Evolutionary conservation across 2,797 vertebrate species (phyloP).

Genomic region (Mus spretus): DNA sequence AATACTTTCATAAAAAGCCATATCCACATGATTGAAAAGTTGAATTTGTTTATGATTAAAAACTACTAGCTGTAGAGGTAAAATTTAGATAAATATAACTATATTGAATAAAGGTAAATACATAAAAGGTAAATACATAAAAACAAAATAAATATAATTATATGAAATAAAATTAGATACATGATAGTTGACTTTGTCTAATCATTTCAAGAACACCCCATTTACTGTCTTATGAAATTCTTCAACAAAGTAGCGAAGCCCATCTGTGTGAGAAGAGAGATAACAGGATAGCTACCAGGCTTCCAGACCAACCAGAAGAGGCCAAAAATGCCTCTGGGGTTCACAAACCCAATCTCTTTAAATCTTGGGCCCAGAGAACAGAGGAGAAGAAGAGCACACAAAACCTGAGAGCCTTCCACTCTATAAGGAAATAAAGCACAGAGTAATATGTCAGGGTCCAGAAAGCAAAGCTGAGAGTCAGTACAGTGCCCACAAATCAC

Average conservation of each 20-base stretch:
- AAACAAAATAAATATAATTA: slow-evolving; percentile 45
- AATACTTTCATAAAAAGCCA: slow-evolving; percentile 58
- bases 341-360: background rate
- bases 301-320: slow-evolving; percentile 31
- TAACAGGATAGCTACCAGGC: background rate
- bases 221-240: slow-evolving; percentile 49
- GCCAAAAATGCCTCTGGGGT: slow-evolving; percentile 7
- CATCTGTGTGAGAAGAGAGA: background rate
- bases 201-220: background rate
- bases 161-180: slow-evolving; percentile 57
- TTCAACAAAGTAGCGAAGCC: slow-evolving; percentile 25
- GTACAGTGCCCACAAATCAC: background rate
- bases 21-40: slow-evolving; percentile 48
- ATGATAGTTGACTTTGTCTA: slow-evolving; percentile 17
- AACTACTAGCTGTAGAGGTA: slow-evolving; percentile 72
- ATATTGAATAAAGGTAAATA: slow-evolving; percentile 52
- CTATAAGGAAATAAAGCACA: slow-evolving; percentile 21
- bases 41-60: slow-evolving; percentile 66
- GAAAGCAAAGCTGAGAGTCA: slow-evolving; percentile 40
- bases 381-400: background rate
- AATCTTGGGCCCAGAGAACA: background rate
- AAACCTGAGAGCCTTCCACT: slow-evolving; percentile 7
- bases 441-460: background rate
- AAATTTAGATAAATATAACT: slow-evolving; percentile 40
- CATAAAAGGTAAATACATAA: slow-evolving; percentile 30